Evolutionary conservation across 1,140 invertebrate genomes (phyloP).

Genomic region (Thrips palmi): DNA sequence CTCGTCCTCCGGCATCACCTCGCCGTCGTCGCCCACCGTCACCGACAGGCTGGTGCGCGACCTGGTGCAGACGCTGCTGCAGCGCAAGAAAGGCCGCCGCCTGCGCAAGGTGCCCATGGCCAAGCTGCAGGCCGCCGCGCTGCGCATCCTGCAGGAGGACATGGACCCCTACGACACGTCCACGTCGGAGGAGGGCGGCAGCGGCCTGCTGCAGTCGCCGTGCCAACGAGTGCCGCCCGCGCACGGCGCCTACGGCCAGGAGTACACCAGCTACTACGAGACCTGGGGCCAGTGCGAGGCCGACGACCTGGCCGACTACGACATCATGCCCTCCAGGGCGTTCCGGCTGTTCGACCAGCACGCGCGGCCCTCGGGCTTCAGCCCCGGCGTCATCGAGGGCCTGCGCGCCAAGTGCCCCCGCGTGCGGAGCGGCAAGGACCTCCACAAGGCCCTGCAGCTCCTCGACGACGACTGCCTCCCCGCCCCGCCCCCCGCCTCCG

Average conservation of each 20-base stretch:
- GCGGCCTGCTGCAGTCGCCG: constrained; percentile 15
- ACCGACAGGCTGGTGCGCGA: constrained; percentile 34
- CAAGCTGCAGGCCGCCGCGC: constrained; percentile 32
- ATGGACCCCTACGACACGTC: constrained; percentile 23
- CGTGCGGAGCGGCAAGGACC: constrained; percentile 14
- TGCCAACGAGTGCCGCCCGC: constrained; percentile 10
- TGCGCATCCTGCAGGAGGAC: constrained; percentile 30
- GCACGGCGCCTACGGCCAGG: constrained; percentile 20
- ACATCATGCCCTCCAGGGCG: constrained; percentile 31
- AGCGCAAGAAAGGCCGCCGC: constrained; percentile 28
- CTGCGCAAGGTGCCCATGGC: constrained; percentile 32
- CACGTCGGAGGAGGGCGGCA: constrained; percentile 17
- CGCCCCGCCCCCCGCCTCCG: too few relatives aligned
- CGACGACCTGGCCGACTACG: constrained; percentile 16
- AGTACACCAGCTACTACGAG: constrained; percentile 37
- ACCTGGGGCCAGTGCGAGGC: constrained; percentile 28
- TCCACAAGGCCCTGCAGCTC: constrained; percentile 2
- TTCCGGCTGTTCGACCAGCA: constrained; percentile 26
- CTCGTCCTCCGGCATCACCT: constrained; percentile 28
- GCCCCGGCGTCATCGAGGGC: constrained; percentile 14
- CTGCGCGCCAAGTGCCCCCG: constrained; percentile 17
- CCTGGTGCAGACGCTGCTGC: constrained; percentile 32
- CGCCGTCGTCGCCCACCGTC: constrained; percentile 29
- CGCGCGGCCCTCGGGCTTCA: constrained; percentile 13
- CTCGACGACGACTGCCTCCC: too few relatives aligned